Conservation (phyloP, 2,113 vertebrate species). For the Conger conger region DNA sequence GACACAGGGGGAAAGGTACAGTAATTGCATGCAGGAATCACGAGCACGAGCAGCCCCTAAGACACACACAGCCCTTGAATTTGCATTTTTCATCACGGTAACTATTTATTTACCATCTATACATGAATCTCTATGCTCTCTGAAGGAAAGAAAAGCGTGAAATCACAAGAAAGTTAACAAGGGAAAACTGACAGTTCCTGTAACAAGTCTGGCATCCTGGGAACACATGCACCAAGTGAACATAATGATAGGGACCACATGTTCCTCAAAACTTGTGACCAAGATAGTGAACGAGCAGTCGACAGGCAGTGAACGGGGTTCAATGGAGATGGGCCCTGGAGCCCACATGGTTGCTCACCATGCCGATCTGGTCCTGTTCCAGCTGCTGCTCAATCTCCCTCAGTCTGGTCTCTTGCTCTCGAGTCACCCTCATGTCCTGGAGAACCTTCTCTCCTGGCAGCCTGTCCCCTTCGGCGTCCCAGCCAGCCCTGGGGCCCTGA, state of each 20-base stretch:
- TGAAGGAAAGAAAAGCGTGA: background rate
- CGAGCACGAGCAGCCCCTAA: background rate
- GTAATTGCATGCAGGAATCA: background rate
- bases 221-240: background rate
- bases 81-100: background rate
- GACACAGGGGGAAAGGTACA: conserved; percentile 3
- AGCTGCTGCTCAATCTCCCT: conserved; percentile 84
- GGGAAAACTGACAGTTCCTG: background rate
- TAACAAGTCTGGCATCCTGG: background rate
- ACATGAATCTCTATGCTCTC: background rate
- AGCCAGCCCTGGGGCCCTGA: conserved; percentile 65
- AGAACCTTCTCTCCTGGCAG: conserved; percentile 81
- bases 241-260: background rate
- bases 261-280: background rate
- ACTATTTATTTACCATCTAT: background rate
- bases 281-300: background rate
- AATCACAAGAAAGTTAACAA: background rate
- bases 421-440: conserved; percentile 74
- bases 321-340: background rate
- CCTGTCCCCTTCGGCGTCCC: conserved; percentile 58
- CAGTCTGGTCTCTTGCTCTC: conserved; percentile 76
- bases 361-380: conserved; percentile 61
- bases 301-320: background rate
- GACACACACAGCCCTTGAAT: background rate
- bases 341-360: conserved; percentile 54